A percentile compares a stretch with the other conserved stretches of the same genome.
phyloP scores from a whole-genome alignment of 2,113 vertebrate species.

The Oncorhynchus tshawytscha region DNA sequence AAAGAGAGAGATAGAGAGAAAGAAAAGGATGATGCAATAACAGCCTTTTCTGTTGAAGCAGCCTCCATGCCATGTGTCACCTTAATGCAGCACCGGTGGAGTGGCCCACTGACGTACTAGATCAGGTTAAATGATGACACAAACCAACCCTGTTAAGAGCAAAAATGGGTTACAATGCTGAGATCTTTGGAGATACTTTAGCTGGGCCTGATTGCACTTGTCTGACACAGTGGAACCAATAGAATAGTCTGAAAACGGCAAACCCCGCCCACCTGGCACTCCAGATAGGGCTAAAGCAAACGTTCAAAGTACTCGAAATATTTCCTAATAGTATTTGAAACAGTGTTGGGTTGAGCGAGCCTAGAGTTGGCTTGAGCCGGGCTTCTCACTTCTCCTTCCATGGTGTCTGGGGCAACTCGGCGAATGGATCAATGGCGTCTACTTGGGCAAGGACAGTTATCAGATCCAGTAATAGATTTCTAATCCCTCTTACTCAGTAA shows the following conservation, averaged over 20 bases:
- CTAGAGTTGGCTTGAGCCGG: background rate
- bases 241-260: no score
- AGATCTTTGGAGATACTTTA: no score
- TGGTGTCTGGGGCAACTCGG: constrained; percentile 1
- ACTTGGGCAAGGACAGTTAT: constrained; percentile 29
- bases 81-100: constrained; percentile 32
- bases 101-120: constrained; percentile 29
- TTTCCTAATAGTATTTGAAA: no score
- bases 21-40: constrained; percentile 25
- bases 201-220: no score
- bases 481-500: constrained; percentile 30
- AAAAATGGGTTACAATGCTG: background rate
- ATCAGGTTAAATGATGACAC: constrained; percentile 56
- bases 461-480: constrained; percentile 37
- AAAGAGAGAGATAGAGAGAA: background rate
- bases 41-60: constrained; percentile 21
- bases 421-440: constrained; percentile 27
- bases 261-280: no score
- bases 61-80: constrained; percentile 35
- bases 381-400: constrained; percentile 2
- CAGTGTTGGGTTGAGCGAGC: background rate
- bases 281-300: no score
- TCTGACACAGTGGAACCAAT: no score
- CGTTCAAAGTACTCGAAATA: no score
- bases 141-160: constrained; percentile 15